Conservation (phyloP, 2,888 invertebrate species). For the Cryptus armator region DNA sequence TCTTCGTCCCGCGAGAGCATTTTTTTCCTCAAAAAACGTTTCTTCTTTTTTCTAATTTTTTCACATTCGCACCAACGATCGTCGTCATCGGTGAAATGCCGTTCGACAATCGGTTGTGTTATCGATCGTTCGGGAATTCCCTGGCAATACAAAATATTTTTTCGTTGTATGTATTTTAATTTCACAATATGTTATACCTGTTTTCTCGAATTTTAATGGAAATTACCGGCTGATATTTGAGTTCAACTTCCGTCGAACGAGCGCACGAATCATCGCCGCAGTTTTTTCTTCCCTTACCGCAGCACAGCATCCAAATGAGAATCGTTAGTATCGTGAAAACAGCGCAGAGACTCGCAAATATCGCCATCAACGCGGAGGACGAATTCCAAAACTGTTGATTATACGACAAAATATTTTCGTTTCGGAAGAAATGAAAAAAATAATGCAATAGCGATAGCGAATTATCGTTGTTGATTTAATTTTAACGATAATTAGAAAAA, state of each 20-base stretch:
- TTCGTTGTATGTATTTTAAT: not conserved
- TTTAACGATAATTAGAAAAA: not conserved
- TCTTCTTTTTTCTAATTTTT: slow-evolving; percentile 56
- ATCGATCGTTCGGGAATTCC: slow-evolving; percentile 37
- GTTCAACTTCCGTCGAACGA: slow-evolving; percentile 47
- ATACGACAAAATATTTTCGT: slow-evolving; percentile 18
- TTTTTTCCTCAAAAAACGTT: slow-evolving; percentile 58
- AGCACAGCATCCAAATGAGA: slow-evolving; percentile 71
- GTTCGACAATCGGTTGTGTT: slow-evolving; percentile 57
- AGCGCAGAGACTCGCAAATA: slow-evolving; percentile 70
- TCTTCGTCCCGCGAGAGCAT: slow-evolving; percentile 40
- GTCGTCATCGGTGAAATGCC: slow-evolving; percentile 60
- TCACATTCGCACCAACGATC: slow-evolving; percentile 62
- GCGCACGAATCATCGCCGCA: slow-evolving; percentile 46
- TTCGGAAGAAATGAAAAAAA: not conserved
- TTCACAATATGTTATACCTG: not conserved
- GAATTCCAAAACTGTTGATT: slow-evolving; percentile 75
- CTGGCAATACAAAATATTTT: slow-evolving; percentile 21
- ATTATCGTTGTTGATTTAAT: slow-evolving; percentile 22
- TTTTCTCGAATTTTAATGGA: not conserved
- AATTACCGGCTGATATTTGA: slow-evolving; percentile 62
- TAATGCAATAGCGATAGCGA: slow-evolving; percentile 9
- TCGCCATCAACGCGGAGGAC: slow-evolving; percentile 72
- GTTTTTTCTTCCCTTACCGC: slow-evolving; percentile 65
- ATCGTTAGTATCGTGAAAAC: slow-evolving; percentile 71